phyloP scores from a whole-genome alignment of 1,140 invertebrate genomes.

The Hycleus cichorii region DNA sequence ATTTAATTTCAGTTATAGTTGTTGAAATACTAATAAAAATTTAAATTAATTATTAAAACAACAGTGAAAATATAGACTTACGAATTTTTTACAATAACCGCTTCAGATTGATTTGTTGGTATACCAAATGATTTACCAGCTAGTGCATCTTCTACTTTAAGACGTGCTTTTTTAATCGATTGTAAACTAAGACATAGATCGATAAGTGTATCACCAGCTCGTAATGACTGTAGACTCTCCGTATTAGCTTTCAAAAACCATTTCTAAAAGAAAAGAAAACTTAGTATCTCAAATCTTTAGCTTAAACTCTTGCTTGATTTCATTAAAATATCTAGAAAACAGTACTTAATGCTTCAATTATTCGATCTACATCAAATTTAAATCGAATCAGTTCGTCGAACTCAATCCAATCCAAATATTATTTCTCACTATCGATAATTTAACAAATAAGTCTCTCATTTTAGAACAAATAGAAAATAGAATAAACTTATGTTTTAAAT shows the following conservation, averaged over 20 bases:
- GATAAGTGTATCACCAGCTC: slow-evolving; percentile 71
- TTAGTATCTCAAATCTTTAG: not conserved
- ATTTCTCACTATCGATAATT: too few relatives aligned
- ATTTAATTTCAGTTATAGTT: slow-evolving; percentile 73
- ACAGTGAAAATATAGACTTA: slow-evolving; percentile 26
- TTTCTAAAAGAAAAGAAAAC: slow-evolving; percentile 37
- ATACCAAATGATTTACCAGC: slow-evolving; percentile 58
- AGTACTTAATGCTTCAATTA: too few relatives aligned
- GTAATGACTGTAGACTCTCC: slow-evolving; percentile 48
- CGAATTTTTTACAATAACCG: slow-evolving; percentile 60
- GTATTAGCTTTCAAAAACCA: slow-evolving; percentile 53
- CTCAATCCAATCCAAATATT: too few relatives aligned
- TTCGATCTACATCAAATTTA: too few relatives aligned
- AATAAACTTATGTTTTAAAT: too few relatives aligned
- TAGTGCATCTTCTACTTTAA: slow-evolving; percentile 61
- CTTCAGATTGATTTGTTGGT: slow-evolving; percentile 65
- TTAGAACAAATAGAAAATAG: too few relatives aligned
- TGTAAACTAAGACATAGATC: slow-evolving; percentile 70
- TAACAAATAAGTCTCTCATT: too few relatives aligned
- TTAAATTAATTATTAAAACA: slow-evolving; percentile 2
- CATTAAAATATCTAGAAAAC: too few relatives aligned
- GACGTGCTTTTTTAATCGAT: slow-evolving; percentile 65
- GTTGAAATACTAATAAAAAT: slow-evolving; percentile 61
- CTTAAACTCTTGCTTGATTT: not conserved
- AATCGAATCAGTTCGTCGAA: too few relatives aligned